These are phyloP conservation scores for Cephus pulcher DNA, from an alignment of 2,888 invertebrate genomes.

Conservation along the genomic window DNA sequence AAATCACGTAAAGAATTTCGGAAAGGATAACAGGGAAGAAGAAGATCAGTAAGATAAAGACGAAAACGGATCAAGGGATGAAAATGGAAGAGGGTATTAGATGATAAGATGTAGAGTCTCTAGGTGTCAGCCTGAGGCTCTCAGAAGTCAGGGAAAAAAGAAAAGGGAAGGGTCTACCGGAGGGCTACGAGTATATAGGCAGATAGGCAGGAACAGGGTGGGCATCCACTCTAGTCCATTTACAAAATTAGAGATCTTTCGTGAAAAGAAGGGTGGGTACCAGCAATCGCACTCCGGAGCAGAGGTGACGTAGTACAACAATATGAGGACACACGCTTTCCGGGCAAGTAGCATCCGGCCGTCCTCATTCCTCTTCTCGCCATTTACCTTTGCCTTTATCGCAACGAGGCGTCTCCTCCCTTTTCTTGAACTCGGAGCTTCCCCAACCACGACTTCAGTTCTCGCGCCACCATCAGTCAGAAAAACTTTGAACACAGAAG, in stretches of 20 bases:
- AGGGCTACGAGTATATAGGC: neutral
- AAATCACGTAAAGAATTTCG: neutral
- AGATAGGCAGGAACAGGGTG: neutral
- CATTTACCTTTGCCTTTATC: neutral
- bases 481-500: conserved; percentile 60
- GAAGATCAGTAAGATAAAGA: neutral
- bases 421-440: neutral
- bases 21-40: neutral
- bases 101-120: neutral
- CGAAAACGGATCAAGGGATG: neutral
- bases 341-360: neutral
- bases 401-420: neutral
- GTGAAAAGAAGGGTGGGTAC: conserved; percentile 22
- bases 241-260: conserved; percentile 49
- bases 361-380: conserved; percentile 17
- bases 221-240: conserved; percentile 33
- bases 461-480: neutral
- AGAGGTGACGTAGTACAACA: conserved; percentile 37
- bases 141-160: neutral
- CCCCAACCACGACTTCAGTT: neutral
- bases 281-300: conserved; percentile 33
- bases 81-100: neutral
- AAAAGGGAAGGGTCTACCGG: neutral
- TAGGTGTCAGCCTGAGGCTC: neutral
- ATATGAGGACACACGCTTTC: conserved; percentile 1